These are phyloP conservation scores for Labroides dimidiatus DNA, from an alignment of 2,797 vertebrate genomes.

Conservation along the genomic window DNA sequence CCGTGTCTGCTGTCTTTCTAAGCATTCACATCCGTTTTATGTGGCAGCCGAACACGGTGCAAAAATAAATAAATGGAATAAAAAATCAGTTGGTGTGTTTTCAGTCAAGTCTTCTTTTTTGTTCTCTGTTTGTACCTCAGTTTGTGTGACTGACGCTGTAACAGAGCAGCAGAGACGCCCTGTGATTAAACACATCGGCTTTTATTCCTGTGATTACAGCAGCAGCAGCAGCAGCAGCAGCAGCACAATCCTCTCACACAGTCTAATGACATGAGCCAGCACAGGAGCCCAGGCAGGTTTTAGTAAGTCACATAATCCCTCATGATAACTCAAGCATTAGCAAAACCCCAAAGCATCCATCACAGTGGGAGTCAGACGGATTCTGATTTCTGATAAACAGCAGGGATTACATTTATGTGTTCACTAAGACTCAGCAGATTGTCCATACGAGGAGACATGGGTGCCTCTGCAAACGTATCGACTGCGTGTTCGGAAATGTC, in stretches of 20 bases:
- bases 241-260: constrained; percentile 60
- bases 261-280: constrained; percentile 52
- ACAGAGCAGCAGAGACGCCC: constrained; percentile 38
- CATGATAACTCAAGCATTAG: constrained; percentile 65
- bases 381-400: constrained; percentile 71
- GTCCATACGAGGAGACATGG: constrained; percentile 16
- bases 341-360: constrained; percentile 63
- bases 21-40: constrained; percentile 38
- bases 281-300: constrained; percentile 59
- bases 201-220: constrained; percentile 57
- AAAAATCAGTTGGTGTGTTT: neutral
- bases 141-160: constrained; percentile 7
- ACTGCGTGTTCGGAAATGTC: constrained; percentile 51
- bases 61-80: neutral
- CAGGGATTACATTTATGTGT: constrained; percentile 59
- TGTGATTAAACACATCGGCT: constrained; percentile 63
- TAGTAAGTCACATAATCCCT: constrained; percentile 68
- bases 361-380: constrained; percentile 54
- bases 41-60: constrained; percentile 6
- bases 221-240: constrained; percentile 33
- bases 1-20: constrained; percentile 48
- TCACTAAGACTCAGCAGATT: constrained; percentile 44
- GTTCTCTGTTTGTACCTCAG: neutral
- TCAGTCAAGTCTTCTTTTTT: neutral
- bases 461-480: constrained; percentile 11